These are phyloP conservation scores for Nannoperca australis DNA, from an alignment of 2,797 vertebrate genomes.

Conservation along the genomic window DNA sequence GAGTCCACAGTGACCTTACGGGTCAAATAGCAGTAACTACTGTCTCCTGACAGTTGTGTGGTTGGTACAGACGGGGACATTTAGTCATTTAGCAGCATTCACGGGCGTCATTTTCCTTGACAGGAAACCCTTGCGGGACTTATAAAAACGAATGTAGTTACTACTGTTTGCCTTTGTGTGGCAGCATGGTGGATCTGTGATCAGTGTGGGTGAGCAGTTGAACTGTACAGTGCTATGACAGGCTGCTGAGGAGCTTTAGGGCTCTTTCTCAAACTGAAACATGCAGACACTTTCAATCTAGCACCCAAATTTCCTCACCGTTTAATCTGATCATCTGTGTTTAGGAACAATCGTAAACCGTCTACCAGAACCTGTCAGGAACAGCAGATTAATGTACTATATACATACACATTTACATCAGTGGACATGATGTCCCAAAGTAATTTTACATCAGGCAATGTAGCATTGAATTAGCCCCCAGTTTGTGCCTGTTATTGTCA, in stretches of 20 bases:
- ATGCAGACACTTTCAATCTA: not conserved
- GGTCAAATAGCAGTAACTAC: conserved; percentile 25
- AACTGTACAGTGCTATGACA: conserved; percentile 66
- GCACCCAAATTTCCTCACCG: not conserved
- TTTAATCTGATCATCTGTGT: conserved; percentile 24
- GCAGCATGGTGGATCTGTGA: conserved; percentile 60
- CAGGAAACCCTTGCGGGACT: conserved; percentile 16
- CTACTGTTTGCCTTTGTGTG: conserved; percentile 37
- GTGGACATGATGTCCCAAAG: conserved; percentile 52
- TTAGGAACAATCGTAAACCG: conserved; percentile 41
- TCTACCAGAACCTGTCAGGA: conserved; percentile 51
- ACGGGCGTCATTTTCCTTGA: conserved; percentile 2
- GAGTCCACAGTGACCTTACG: conserved; percentile 18
- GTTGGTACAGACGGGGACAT: conserved; percentile 33
- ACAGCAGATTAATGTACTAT: conserved; percentile 68
- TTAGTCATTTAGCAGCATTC: conserved; percentile 63
- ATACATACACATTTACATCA: conserved; percentile 77
- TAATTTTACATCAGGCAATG: conserved; percentile 65
- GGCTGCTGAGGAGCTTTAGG: conserved; percentile 30
- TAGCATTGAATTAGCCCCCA: conserved; percentile 33
- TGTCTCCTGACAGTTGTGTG: conserved; percentile 30
- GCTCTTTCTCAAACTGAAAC: conserved; percentile 36
- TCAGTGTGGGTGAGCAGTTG: conserved; percentile 56
- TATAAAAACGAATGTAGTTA: not conserved
- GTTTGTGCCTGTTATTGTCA: conserved; percentile 6